Base-by-base conservation (phyloP, 1,140 invertebrate genomes). In the Cotesia glomerata region DNA sequence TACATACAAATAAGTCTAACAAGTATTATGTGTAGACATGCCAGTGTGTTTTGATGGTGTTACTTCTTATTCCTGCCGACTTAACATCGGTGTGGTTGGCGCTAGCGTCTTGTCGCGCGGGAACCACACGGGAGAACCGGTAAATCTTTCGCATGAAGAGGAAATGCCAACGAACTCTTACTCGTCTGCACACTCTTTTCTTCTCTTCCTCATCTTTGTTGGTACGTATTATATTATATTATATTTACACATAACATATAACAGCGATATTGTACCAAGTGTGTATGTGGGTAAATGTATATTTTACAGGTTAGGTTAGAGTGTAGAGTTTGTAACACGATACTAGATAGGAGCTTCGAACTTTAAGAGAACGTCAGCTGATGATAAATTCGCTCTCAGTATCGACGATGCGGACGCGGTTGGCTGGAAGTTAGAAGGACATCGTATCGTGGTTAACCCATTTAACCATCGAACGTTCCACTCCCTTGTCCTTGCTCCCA, bases 91-190 rank as follows among this genome's bases (percentile, higher is more conserved):
- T 54, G 70, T 36, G 5, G 26, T 45, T 59, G 64, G 35, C 72
- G 76, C 76, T 67, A 71, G 63, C 67, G 72, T 73, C 49, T 13
- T 51, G 18, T 26, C 26, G 51, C 65, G 65, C 51, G 62, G 62
- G 71, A 77, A 77, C 66, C 71, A 63, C 71, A 68, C 66, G 62
- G 64, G 61, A 58, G 67, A 67, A 67, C 65, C 65, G 65, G 65
- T 67, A 67, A 67, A 67, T 67, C 49, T 39, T 67, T 67, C 16
- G 39, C 34, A 36, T 32, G 34, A 54, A 67, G 39, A 64, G 36
- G 65, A 67, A 67, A 67, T 67, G 51, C 51, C 65, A 67, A 67
- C 65, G 65, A 67, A 67, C 45, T 54, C 51, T 54, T 39, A 45
- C 39, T 45, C 4, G 39, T 45, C 39, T 45, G 39, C 11, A 26